Conservation (phyloP, 2,888 invertebrate species). For the Caenorhabditis sp. region DNA sequence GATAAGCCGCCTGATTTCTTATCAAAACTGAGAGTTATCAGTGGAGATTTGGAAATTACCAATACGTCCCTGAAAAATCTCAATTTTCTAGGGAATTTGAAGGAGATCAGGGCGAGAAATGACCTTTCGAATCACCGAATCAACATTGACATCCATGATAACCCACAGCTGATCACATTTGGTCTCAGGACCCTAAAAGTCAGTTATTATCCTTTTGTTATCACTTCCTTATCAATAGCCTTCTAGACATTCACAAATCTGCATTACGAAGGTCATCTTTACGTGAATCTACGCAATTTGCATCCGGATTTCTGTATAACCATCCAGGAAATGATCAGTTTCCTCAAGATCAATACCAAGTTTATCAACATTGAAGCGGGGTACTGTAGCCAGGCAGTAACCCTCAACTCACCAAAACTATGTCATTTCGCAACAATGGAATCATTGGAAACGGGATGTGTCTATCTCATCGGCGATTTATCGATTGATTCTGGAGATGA, state of each 20-base stretch:
- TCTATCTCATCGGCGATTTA: background rate
- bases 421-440: background rate
- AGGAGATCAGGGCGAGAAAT: background rate
- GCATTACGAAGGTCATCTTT: background rate
- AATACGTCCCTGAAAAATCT: background rate
- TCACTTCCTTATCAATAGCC: too few relatives aligned
- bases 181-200: background rate
- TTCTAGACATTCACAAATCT: background rate
- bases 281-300: too few relatives aligned
- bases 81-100: background rate
- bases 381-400: background rate
- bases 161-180: background rate
- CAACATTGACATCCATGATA: background rate
- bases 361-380: background rate
- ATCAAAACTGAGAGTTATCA: too few relatives aligned
- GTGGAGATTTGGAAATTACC: background rate
- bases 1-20: too few relatives aligned
- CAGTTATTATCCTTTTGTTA: too few relatives aligned
- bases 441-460: background rate
- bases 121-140: background rate
- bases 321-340: background rate
- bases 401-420: background rate
- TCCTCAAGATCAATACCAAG: background rate
- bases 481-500: background rate
- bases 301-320: too few relatives aligned